phyloP scores from a whole-genome alignment of 2,888 invertebrate species.

The Cryptus armator region DNA sequence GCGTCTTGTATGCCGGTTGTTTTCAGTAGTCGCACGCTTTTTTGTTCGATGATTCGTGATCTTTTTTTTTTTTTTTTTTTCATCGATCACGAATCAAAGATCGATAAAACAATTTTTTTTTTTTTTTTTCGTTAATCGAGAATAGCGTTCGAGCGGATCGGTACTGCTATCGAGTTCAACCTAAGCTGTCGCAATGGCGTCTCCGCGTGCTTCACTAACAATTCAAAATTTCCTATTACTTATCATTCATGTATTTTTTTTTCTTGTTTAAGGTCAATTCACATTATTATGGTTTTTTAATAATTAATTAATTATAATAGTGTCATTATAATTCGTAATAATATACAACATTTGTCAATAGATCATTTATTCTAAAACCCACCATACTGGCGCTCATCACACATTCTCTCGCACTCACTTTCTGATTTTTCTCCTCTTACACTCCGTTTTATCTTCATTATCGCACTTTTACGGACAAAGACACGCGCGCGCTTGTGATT shows the following conservation, averaged over 20 bases:
- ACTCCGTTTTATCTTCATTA: constrained; percentile 36
- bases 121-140: constrained; percentile 10
- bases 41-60: constrained; percentile 26
- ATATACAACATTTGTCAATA: constrained; percentile 85
- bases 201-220: constrained; percentile 81
- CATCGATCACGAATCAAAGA: constrained; percentile 14
- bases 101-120: not conserved
- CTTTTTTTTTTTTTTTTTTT: constrained; percentile 3
- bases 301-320: constrained; percentile 85
- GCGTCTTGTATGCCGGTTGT: not conserved
- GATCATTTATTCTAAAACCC: constrained; percentile 85
- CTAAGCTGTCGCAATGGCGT: constrained; percentile 74
- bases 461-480: constrained; percentile 31
- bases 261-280: constrained; percentile 82
- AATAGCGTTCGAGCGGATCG: constrained; percentile 36
- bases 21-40: constrained; percentile 57
- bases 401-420: constrained; percentile 53
- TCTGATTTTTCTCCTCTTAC: constrained; percentile 36
- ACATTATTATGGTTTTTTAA: constrained; percentile 84
- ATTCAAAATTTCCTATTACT: constrained; percentile 84
- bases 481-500: constrained; percentile 47
- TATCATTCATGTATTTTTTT: constrained; percentile 80
- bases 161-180: constrained; percentile 72
- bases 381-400: constrained; percentile 73
- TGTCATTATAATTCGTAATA: constrained; percentile 85